Percentiles rank a stretch among this genome's conserved stretches.
These are phyloP conservation scores for Collichthys lucidus DNA, from an alignment of 2,113 vertebrate genomes.

Conservation along the genomic window DNA sequence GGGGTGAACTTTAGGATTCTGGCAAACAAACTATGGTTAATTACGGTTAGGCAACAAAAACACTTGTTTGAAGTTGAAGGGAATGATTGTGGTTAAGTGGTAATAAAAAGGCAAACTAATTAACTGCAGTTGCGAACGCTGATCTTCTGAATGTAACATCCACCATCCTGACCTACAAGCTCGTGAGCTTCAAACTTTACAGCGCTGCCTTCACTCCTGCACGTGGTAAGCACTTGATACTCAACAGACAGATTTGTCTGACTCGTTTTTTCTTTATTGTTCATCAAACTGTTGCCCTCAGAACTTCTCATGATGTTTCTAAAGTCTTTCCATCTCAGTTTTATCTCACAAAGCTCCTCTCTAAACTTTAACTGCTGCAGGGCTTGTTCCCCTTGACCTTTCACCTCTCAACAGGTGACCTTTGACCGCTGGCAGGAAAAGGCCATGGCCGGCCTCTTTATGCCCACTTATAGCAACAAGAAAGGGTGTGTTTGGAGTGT, in stretches of 20 bases:
- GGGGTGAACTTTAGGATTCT: background rate
- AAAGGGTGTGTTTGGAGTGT: slow-evolving; percentile 41
- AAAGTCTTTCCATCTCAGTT: background rate
- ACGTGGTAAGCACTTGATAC: background rate
- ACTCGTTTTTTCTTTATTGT: background rate
- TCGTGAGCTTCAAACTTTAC: too few species aligned
- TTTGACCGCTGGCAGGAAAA: slow-evolving; percentile 63
- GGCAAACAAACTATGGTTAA: background rate
- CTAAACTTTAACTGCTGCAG: slow-evolving; percentile 52
- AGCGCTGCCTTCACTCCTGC: background rate
- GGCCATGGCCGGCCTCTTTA: slow-evolving; percentile 31
- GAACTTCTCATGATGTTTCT: background rate
- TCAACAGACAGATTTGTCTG: background rate
- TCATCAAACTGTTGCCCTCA: background rate
- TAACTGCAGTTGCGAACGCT: background rate
- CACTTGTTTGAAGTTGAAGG: too few species aligned
- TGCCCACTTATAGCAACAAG: slow-evolving; percentile 43
- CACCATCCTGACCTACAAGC: too few species aligned
- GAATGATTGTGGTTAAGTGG: too few species aligned
- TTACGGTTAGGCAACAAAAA: background rate
- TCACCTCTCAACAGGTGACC: slow-evolving; percentile 61
- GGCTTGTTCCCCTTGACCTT: slow-evolving; percentile 63
- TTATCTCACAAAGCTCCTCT: slow-evolving; percentile 37
- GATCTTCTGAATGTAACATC: too few species aligned
- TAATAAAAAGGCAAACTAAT: background rate